Conservation (phyloP, 2,113 vertebrate genomes). For the Ariopsis seemanni region DNA sequence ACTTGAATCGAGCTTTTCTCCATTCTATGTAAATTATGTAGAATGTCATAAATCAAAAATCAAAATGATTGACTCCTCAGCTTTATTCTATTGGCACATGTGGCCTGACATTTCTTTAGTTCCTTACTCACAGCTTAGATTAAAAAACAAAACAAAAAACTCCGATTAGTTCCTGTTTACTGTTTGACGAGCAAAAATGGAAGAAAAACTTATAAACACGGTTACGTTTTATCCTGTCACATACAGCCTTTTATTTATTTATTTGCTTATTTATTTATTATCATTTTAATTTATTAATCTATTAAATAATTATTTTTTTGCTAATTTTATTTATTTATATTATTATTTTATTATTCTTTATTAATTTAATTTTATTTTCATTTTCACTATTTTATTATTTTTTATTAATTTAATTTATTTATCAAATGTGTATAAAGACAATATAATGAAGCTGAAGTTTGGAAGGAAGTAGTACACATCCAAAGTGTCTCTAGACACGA, state of each 20-base stretch:
- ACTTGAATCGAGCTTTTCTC: neutral
- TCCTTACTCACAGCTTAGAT: neutral
- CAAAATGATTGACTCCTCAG: neutral
- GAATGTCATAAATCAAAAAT: neutral
- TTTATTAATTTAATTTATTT: no score
- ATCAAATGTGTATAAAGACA: neutral
- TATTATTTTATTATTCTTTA: no score
- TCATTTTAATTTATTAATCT: no score
- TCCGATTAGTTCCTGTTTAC: neutral
- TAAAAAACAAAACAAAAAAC: neutral
- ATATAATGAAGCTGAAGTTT: no score
- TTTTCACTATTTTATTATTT: no score
- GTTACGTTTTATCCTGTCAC: neutral
- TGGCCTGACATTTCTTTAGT: neutral
- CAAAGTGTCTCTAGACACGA: neutral
- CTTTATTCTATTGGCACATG: neutral
- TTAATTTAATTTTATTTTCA: no score
- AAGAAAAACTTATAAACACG: neutral
- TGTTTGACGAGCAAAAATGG: neutral
- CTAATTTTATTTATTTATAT: no score
- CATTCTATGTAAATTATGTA: neutral
- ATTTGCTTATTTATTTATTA: no score
- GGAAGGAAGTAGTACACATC: neutral
- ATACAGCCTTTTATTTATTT: neutral
- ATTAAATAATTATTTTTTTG: no score